These are phyloP conservation scores for Troides helena DNA, from an alignment of 2,888 invertebrate genomes.

Conservation along the genomic window DNA sequence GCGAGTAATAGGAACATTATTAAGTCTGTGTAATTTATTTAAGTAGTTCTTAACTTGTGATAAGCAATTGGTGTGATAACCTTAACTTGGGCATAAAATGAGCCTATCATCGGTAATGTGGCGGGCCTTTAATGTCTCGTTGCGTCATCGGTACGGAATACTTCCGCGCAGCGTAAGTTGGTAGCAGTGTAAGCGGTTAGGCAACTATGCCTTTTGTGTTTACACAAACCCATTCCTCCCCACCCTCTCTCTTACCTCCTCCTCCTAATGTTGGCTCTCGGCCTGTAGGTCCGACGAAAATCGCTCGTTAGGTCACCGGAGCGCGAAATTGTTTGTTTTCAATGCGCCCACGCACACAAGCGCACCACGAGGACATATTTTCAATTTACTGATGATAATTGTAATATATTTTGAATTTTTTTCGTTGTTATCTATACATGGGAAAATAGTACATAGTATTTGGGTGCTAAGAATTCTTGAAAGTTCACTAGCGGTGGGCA, in stretches of 20 bases:
- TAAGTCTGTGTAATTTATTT: no score
- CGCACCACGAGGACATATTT: not conserved
- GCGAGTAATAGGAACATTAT: no score
- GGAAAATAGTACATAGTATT: no score
- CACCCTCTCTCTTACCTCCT: no score
- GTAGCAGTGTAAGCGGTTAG: conserved; percentile 12
- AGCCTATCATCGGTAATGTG: not conserved
- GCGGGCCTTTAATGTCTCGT: conserved; percentile 13
- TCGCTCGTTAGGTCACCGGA: not conserved
- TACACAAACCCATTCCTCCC: conserved; percentile 8
- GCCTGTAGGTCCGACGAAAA: conserved; percentile 5
- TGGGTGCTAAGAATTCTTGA: no score
- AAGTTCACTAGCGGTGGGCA: no score
- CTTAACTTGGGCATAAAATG: no score
- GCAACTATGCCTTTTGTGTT: conserved; percentile 3
- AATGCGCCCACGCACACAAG: not conserved
- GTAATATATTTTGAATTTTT: not conserved
- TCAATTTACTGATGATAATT: not conserved
- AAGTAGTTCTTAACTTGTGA: no score
- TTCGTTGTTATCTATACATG: no score
- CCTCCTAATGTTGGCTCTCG: not conserved
- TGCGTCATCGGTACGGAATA: conserved; percentile 12
- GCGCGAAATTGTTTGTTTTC: conserved; percentile 2
- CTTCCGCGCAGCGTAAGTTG: conserved; percentile 6
- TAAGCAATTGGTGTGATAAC: no score